Conservation (phyloP, 2,113 vertebrate genomes). For the Oreochromis niloticus region DNA sequence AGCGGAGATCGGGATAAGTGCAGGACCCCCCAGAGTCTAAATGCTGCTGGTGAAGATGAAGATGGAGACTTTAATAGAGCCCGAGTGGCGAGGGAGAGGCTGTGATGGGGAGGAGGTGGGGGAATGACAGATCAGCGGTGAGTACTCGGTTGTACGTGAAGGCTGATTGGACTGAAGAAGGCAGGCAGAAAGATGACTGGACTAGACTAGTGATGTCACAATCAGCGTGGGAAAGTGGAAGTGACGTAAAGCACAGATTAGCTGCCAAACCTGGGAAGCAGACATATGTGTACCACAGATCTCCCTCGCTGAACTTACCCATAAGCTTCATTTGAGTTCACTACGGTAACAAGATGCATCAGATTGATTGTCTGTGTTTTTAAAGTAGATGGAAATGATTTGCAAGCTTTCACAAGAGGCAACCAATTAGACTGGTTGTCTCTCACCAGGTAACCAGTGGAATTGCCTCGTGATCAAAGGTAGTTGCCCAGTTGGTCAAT, state of each 20-base stretch:
- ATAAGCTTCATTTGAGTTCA: not conserved
- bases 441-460: not conserved
- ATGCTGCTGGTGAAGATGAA: not conserved
- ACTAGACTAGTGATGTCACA: not conserved
- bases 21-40: not conserved
- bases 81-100: not conserved
- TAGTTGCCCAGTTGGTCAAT: not conserved
- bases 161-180: not conserved
- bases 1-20: not conserved
- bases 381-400: not conserved
- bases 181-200: not conserved
- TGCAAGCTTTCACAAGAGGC: not conserved
- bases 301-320: not conserved
- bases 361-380: not conserved
- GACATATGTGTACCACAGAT: not conserved
- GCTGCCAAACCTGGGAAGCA: not conserved
- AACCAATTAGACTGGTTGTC: not conserved
- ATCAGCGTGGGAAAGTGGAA: not conserved
- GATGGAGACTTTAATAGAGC: not conserved
- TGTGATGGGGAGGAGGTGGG: not conserved
- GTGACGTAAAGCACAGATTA: not conserved
- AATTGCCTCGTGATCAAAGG: not conserved
- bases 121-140: not conserved
- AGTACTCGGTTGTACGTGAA: not conserved
- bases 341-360: not conserved